phyloP scores from a whole-genome alignment of 2,888 invertebrate species.

The Folsomia candida region DNA sequence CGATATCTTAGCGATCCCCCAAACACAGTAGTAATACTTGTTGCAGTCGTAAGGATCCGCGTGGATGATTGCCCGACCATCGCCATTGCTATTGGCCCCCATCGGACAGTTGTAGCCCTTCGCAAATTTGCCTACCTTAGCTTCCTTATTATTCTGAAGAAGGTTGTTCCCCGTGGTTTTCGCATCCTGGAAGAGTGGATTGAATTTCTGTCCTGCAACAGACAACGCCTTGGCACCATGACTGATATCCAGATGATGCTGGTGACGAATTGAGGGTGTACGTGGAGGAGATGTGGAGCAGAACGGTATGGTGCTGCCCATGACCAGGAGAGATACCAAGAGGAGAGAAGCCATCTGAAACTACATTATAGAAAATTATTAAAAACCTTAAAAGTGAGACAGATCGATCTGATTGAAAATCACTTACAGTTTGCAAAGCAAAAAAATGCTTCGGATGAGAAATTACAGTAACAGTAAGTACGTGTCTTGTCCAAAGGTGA shows the following conservation, averaged over 20 bases:
- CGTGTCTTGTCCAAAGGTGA: too few relatives aligned
- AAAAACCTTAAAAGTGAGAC: too few relatives aligned
- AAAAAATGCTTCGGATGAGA: too few relatives aligned
- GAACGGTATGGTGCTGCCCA: too few relatives aligned
- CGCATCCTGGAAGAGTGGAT: background rate
- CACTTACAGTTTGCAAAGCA: too few relatives aligned
- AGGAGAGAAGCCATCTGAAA: too few relatives aligned
- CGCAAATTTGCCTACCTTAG: background rate
- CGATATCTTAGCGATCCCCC: conserved; percentile 19
- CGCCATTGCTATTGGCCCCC: conserved; percentile 4
- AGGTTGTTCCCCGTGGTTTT: background rate
- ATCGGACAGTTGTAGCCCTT: conserved; percentile 5
- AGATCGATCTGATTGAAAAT: too few relatives aligned
- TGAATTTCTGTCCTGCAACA: background rate
- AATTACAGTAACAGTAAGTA: too few relatives aligned
- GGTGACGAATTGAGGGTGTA: background rate
- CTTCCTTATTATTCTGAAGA: too few relatives aligned
- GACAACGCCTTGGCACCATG: background rate
- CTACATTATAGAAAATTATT: too few relatives aligned
- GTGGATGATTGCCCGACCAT: conserved; percentile 13
- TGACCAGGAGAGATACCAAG: too few relatives aligned
- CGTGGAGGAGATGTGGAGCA: background rate
- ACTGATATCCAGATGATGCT: background rate
- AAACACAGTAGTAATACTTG: conserved; percentile 25
- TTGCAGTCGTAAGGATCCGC: conserved; percentile 27